Percentiles rank a stretch among this genome's conserved stretches.
Conservation (phyloP, 1,140 invertebrate genomes). For the Pogonomyrmex californicus region DNA sequence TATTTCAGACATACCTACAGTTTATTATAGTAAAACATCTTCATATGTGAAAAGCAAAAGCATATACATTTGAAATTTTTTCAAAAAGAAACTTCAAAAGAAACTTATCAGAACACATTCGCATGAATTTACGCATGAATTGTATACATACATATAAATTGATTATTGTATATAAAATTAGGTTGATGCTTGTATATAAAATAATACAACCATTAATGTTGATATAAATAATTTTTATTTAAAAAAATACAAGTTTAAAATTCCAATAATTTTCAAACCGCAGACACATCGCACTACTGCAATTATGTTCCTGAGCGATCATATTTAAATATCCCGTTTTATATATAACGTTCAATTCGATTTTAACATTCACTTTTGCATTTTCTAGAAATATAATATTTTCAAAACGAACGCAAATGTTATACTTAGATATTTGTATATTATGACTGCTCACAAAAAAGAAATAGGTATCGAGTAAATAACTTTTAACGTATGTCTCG, state of each 20-base stretch:
- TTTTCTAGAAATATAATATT: background rate
- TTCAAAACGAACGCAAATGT: background rate
- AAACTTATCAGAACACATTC: background rate
- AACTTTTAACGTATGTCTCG: background rate
- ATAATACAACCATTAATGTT: background rate
- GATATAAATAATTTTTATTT: conserved; percentile 22
- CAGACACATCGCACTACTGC: background rate
- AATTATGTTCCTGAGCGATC: background rate
- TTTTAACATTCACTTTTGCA: background rate
- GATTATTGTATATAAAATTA: background rate
- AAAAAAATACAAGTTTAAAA: conserved; percentile 31
- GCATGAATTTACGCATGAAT: background rate
- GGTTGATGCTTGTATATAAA: background rate
- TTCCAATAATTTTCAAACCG: background rate
- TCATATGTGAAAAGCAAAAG: background rate
- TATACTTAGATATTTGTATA: background rate
- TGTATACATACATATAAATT: background rate
- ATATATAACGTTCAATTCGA: no score
- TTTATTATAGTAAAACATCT: background rate
- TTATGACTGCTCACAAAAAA: background rate
- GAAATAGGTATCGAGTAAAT: background rate
- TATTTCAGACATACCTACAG: background rate
- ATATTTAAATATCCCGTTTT: background rate
- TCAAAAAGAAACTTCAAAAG: background rate
- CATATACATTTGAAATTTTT: background rate